Base-by-base conservation (phyloP, 2,888 invertebrate genomes). In the Lasiommata megera region DNA sequence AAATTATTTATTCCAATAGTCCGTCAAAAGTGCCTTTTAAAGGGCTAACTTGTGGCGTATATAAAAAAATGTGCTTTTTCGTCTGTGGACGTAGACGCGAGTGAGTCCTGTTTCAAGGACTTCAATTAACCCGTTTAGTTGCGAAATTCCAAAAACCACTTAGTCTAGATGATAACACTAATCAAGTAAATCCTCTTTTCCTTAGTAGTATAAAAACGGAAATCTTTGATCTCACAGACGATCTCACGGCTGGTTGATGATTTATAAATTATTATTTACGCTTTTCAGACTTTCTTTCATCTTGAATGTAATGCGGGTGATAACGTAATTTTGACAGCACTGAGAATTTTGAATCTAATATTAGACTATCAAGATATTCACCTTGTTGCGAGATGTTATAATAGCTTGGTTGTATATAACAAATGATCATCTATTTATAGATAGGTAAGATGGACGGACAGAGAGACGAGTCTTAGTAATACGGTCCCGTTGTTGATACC, bases 111-210 rank as follows among this genome's bases (percentile, higher is more conserved):
- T n/a, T n/a, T n/a, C n/a, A n/a, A n/a, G n/a, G n/a, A n/a, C n/a
- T n/a, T n/a, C n/a, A n/a, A n/a, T n/a, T n/a, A n/a, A n/a, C n/a
- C n/a, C n/a, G n/a, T n/a, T n/a, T n/a, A 23, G 23, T 2, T 23
- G 23, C 5, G 23, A 11, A 11, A 2, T 3, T 34, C 3, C n/a
- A 1, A 11, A 34, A 34, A 1, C 1, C 14, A 37, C n/a, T 3
- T 12, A 6, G 37, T 6, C 7, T 16, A 38, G 8, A 2, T 1
- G 38, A 16, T 8, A 38, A 16, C 46, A 16, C 28, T n/a, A 40
- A 51, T 58, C 54, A 51, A 58, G n/a, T n/a, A n/a, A n/a, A n/a
- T n/a, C n/a, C n/a, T n/a, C 18, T 31, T 55, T 38, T 46, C 23
- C 55, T 29, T 17, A 40, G 46, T 55, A 38, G 38, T 38, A 54